Base-by-base conservation (phyloP, 2,888 invertebrate genomes). In the Scaptomyza flava region DNA sequence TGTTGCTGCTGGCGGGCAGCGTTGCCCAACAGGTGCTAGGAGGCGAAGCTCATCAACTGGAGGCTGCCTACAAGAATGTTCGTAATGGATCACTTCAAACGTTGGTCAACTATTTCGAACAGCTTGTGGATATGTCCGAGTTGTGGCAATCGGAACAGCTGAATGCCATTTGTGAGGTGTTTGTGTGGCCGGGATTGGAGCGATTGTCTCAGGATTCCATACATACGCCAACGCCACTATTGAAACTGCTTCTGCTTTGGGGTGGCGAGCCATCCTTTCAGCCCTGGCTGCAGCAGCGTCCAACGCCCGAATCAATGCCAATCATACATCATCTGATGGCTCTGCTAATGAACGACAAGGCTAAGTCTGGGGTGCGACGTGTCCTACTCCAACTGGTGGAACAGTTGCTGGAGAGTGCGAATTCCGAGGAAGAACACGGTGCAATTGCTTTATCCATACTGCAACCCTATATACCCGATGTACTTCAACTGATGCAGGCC, bases 191-290 rank as follows among this genome's bases (percentile, higher is more conserved):
- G 0, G 93, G 95, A 86, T 91, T 97, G 61, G 93, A 94, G 11
- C 96, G 96, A 88, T 91, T 98, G 14, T 94, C 95, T 0, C 93
- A 94, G 48, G 98, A 98, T 89, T 96, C 97, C 9, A 94, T 97
- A 59, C 95, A 96, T 81, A 95, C 95, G 78, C 97, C 98, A 0
- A 97, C 98, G 1, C 94, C 95, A 2, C 92, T 98, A 56, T 91
- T 98, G 17, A 96, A 95, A 90, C 91, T 98, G n/a, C 93, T 98
- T 20, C 93, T 94, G 31, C 93, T 93, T 1, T 98, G 98, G 97
- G 95, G 96, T 72, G 94, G 94, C 58, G 95, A 96, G 91, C 95
- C 96, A 0, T 94, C 96, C 91, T 96, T 96, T 88, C 96, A 96
- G 89, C 89, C 93, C 27, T 92, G 97, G 45, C 92, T 98, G 30